Evolutionary conservation across 2,797 vertebrate genomes (phyloP).

Genomic region (Sphenopsis melanotis): DNA sequence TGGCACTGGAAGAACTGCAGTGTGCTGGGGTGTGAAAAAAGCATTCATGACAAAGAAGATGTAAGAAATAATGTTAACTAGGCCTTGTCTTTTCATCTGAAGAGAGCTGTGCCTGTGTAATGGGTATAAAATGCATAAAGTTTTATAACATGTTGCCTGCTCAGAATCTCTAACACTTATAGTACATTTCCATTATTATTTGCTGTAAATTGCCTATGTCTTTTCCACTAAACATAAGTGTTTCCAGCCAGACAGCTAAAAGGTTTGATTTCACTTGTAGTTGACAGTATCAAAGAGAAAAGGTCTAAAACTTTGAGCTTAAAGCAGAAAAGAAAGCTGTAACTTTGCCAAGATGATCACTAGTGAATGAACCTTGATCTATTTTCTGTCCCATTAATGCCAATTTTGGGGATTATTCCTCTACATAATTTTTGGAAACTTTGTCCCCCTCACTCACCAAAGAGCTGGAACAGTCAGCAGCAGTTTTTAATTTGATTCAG

Average conservation of each 20-base stretch:
- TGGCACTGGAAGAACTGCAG: not conserved
- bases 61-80: slow-evolving; percentile 38
- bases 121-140: slow-evolving; percentile 36
- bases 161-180: slow-evolving; percentile 50
- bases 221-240: slow-evolving; percentile 60
- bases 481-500: not conserved
- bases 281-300: not conserved
- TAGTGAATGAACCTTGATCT: not conserved
- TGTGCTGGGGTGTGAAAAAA: not conserved
- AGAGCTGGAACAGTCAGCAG: not conserved
- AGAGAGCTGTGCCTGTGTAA: not conserved
- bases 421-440: not conserved
- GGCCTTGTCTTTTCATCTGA: slow-evolving; percentile 31
- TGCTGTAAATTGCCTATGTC: slow-evolving; percentile 53
- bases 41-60: slow-evolving; percentile 1
- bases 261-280: slow-evolving; percentile 43
- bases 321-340: not conserved
- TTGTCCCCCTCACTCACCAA: not conserved
- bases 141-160: slow-evolving; percentile 47
- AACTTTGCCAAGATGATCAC: not conserved
- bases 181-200: slow-evolving; percentile 59
- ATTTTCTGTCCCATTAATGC: not conserved
- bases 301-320: not conserved
- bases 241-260: slow-evolving; percentile 50
- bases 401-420: not conserved